Conservation (phyloP, 92 coral and sea anemone genomes). For the Porites lobata region DNA sequence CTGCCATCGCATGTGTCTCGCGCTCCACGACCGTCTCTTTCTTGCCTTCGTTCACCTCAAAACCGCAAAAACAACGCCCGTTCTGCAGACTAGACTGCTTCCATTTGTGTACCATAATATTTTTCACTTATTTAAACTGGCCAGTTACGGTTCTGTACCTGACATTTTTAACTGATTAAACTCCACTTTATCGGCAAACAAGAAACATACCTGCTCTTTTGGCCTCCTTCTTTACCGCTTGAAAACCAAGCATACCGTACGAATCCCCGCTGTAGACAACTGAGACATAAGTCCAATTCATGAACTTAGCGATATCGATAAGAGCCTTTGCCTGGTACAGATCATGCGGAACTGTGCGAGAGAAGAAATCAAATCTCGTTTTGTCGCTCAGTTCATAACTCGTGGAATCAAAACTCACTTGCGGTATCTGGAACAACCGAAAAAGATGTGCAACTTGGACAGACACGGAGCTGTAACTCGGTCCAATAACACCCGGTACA, state of each 20-base stretch:
- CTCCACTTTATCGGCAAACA: neutral
- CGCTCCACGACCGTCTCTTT: too few species aligned
- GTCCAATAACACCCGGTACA: conserved; percentile 83
- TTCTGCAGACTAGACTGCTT: too few species aligned
- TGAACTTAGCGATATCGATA: conserved; percentile 74
- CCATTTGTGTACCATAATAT: too few species aligned
- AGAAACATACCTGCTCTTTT: conserved; percentile 72
- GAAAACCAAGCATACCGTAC: conserved; percentile 82
- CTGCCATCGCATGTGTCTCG: too few species aligned
- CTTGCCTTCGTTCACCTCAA: too few species aligned
- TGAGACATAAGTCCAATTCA: conserved; percentile 93
- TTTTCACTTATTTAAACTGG: too few species aligned
- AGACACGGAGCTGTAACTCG: conserved; percentile 82
- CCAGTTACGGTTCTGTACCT: too few species aligned
- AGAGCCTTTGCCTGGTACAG: conserved; percentile 89
- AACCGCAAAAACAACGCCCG: too few species aligned
- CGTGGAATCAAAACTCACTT: conserved; percentile 91
- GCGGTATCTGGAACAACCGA: conserved; percentile 88
- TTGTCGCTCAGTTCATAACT: conserved; percentile 93
- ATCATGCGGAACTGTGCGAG: conserved; percentile 94
- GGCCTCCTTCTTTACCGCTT: conserved; percentile 74
- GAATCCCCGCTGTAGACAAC: conserved; percentile 87
- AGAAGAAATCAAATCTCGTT: conserved; percentile 83
- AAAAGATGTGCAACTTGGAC: conserved; percentile 87
- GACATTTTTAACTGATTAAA: neutral